Evolutionary conservation across 2,797 vertebrate genomes (phyloP).

Genomic region (Anguilla megastoma): DNA sequence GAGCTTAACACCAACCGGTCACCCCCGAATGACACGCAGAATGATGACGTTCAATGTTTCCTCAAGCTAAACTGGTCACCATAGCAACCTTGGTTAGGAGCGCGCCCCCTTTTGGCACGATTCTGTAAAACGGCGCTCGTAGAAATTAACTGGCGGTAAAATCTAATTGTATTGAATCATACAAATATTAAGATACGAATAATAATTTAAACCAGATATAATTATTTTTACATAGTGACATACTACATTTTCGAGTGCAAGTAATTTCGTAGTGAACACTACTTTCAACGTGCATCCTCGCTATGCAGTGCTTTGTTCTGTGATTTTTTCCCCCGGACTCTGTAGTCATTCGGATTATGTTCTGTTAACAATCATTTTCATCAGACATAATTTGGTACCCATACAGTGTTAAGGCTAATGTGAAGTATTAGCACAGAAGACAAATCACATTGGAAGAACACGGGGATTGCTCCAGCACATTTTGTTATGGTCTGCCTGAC

Average conservation of each 20-base stretch:
- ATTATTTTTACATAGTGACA: background rate
- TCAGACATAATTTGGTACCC: background rate
- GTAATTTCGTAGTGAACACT: background rate
- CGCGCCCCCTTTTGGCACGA: background rate
- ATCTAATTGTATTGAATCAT: background rate
- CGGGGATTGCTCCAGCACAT: background rate
- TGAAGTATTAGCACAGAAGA: background rate
- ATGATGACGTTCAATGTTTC: constrained; percentile 63
- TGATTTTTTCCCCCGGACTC: background rate
- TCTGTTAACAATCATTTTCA: background rate
- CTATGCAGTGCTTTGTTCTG: background rate
- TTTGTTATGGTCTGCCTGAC: background rate
- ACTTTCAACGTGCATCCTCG: background rate
- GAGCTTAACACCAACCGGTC: background rate
- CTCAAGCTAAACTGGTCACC: constrained; percentile 53
- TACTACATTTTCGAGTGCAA: background rate
- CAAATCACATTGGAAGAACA: background rate
- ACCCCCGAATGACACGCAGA: constrained; percentile 38
- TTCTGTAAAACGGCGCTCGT: background rate
- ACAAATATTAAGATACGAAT: background rate
- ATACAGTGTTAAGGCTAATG: background rate
- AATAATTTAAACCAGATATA: background rate
- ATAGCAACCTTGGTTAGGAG: constrained; percentile 57
- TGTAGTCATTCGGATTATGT: background rate
- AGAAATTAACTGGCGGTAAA: background rate